Evolutionary conservation across 2,888 invertebrate genomes (phyloP).

Genomic region (Mimas tiliae): DNA sequence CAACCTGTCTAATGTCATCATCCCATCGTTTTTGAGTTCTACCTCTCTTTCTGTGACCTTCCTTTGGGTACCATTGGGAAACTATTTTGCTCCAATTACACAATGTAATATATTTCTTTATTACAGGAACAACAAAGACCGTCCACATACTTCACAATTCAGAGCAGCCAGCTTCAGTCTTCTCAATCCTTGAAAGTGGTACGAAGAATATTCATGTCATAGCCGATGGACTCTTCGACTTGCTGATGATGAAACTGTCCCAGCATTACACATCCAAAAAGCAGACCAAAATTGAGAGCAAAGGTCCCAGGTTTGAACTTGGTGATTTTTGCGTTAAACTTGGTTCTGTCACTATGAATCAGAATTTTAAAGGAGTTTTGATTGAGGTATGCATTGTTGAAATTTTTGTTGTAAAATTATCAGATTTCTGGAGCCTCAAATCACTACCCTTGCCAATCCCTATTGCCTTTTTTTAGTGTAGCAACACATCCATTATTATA

Average conservation of each 20-base stretch:
- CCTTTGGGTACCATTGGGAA: no score
- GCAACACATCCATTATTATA: no score
- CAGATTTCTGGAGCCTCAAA: no score
- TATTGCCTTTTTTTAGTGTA: no score
- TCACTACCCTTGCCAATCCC: no score
- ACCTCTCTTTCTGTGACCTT: no score
- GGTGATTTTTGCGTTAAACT: conserved; percentile 97
- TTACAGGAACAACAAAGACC: conserved; percentile 89
- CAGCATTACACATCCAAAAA: conserved; percentile 95
- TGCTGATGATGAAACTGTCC: conserved; percentile 95
- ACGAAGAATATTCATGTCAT: conserved; percentile 94
- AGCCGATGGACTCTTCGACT: conserved; percentile 95
- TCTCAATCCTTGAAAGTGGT: conserved; percentile 95
- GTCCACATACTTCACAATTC: conserved; percentile 98
- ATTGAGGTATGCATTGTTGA: conserved; percentile 88
- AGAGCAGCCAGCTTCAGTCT: conserved; percentile 97
- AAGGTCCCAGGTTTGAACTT: conserved; percentile 93
- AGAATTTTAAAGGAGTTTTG: conserved; percentile 96
- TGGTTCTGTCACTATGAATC: conserved; percentile 96
- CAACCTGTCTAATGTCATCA: no score
- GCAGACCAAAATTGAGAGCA: conserved; percentile 94
- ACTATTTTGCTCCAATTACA: no score
- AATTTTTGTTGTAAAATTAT: no score
- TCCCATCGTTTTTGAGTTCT: no score
- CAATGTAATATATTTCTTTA: conserved; percentile 24